Evolutionary conservation across 2,888 invertebrate genomes (phyloP), one percentile per base, ranked within the genome.

Genomic region (Electrophaes corylata): DNA sequence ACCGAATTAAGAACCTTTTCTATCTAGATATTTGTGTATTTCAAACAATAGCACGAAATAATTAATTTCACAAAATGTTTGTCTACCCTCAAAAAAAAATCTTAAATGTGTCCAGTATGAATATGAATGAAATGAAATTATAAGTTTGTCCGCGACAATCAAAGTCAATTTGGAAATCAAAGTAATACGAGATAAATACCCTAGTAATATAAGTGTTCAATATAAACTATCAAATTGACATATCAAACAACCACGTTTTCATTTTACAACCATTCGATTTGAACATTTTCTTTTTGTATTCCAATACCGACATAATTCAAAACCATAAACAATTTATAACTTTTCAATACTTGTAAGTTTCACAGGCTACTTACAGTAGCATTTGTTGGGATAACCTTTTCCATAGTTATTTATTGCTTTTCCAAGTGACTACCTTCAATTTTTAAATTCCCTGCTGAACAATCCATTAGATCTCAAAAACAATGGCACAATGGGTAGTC

Each of bases 1-100:
- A 57, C 44, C 37, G 62, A 65, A 65, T 56, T 65, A 60, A 50
- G 62, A 62, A 62, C 60, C 57, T 31, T 43, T 19, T n/a, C 14
- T 14, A 52, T 33, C 45, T 18, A 12, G 8, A 23, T 41, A 49
- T 41, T 29, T 23, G 43, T 31, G 47, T 33, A 19, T 23, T 26
- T 14, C 20, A 12, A 14, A 12, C n/a, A 41, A 19, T 2, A 23
- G 33, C 19, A 41, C 35, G 26, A 12, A 40, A 40, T 40, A 23
- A 16, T 6, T 35, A 19, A 20, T 35, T 16, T 16, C 26, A 37
- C 8, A 39, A 20, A 29, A 43, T 23, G 12, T 16, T 43, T 19
- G 11, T 11, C 16, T 35, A 35, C 10, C 16, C 20, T 18, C 33
- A 33, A 40, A 40, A 40, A n/a, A n/a, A 19, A 40, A 5, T 1